Base-by-base conservation (phyloP, 2,797 vertebrate genomes). In the Arctocebus calabarensis region DNA sequence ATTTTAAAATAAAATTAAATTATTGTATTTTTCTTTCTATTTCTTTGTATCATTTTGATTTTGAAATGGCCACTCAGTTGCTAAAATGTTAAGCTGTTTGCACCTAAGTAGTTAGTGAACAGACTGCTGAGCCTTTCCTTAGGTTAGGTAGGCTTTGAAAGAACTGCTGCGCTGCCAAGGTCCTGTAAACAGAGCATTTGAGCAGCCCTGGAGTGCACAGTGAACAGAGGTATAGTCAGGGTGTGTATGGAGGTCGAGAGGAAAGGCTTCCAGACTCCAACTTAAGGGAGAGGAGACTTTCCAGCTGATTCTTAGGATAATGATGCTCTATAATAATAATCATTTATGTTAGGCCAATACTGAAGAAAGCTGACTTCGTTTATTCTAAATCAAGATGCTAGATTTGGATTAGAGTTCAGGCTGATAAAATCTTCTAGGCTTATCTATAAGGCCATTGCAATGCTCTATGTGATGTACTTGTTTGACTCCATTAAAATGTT, bases 381-480 rank as follows among this genome's bases (percentile, higher is more conserved):
- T 82, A 43, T 84, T 87, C 96, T 90, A 83, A 78, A 45, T 92
- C 34, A 34, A 43, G 64, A 91, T 96, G 73, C 77, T 52, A n/a
- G n/a, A 19, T 34, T 81, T 75, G 79, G 40, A 37, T 55, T 89
- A 59, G 86, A 95, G 29, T 79, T 75, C 25, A 88, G 91, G 8
- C n/a, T 22, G 70, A 75, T 40, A 64, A 66, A 71, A 86, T 52
- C 45, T 43, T 88, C 59, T 52, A 19, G 34, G 68, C 71, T 89
- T 73, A 71, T 55, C 89, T 71, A 22, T 17, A 90, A 84, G 91
- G 62, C 45, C 23, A 16, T 0, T 52, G 34, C 29, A 66, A 22
- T 5, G 3, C 43, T 77, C 43, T 68, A 0, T 32, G 2, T 32
- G 29, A 29, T 22, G 43, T 43, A 7, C n/a, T 8, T 57, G 55